Evolutionary conservation across 1,140 invertebrate genomes (phyloP).

Genomic region (Pseudomyrmex cubaensis): DNA sequence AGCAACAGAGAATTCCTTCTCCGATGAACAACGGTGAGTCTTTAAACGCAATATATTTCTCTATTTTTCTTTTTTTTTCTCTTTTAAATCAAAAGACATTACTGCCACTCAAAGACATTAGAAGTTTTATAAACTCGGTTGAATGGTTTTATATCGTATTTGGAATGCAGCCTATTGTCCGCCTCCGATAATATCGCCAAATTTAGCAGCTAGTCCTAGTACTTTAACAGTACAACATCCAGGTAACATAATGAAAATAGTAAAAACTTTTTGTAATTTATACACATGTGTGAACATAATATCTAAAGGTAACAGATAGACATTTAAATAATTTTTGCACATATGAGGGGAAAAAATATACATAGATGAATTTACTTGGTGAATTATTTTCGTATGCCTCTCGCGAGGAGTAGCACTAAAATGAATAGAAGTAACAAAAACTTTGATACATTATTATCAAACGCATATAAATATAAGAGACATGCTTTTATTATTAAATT

Average conservation of each 20-base stretch:
- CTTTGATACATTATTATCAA: too few species aligned
- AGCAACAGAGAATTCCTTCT: constrained; percentile 84
- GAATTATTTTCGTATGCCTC: background rate
- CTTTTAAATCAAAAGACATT: background rate
- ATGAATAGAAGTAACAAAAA: too few species aligned
- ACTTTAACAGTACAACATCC: constrained; percentile 87
- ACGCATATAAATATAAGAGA: too few species aligned
- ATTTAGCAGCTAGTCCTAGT: constrained; percentile 88
- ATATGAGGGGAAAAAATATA: background rate
- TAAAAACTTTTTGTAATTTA: constrained; percentile 4
- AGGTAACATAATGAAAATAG: constrained; percentile 82
- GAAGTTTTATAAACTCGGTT: constrained; percentile 9
- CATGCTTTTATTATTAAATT: too few species aligned
- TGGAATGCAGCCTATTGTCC: constrained; percentile 88
- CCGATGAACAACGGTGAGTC: constrained; percentile 84
- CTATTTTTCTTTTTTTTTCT: background rate
- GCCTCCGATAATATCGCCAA: constrained; percentile 86
- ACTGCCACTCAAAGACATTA: background rate
- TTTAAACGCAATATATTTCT: background rate
- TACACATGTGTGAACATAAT: constrained; percentile 1
- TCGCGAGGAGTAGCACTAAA: too few species aligned
- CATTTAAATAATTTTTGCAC: background rate
- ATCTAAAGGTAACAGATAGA: background rate
- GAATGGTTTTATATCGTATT: constrained; percentile 55
- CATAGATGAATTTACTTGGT: background rate